Evolutionary conservation across 2,797 vertebrate genomes (phyloP).

Genomic region (Harpagifer antarcticus): DNA sequence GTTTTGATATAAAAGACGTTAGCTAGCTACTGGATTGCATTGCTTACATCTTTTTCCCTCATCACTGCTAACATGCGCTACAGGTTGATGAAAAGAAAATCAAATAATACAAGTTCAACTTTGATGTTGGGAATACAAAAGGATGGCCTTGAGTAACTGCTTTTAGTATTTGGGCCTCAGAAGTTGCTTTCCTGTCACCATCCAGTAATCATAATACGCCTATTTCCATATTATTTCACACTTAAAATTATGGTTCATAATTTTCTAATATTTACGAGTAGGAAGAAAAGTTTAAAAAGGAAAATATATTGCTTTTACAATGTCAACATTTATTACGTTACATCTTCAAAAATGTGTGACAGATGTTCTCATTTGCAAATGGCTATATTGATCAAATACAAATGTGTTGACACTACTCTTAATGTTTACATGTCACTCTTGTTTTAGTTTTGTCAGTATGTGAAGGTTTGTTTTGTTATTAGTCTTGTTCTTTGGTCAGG

Average conservation of each 20-base stretch:
- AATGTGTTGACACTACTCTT: too few species aligned
- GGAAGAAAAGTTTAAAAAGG: too few species aligned
- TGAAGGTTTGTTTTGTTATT: too few species aligned
- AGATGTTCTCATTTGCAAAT: too few species aligned
- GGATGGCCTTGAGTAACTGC: not conserved
- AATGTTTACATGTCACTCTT: too few species aligned
- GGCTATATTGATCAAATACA: too few species aligned
- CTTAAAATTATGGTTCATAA: not conserved
- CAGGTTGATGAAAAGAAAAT: not conserved
- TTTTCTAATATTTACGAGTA: too few species aligned
- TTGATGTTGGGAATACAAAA: not conserved
- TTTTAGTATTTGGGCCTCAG: not conserved
- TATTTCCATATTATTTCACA: not conserved
- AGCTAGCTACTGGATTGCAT: not conserved
- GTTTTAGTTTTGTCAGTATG: too few species aligned
- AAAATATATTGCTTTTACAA: too few species aligned
- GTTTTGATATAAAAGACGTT: not conserved
- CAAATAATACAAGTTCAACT: not conserved
- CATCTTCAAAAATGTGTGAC: too few species aligned
- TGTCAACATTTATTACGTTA: too few species aligned
- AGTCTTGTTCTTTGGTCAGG: too few species aligned
- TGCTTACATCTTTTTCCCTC: not conserved
- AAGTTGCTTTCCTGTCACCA: not conserved
- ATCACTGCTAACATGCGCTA: not conserved
- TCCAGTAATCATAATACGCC: not conserved